These are phyloP conservation scores for Thunnus albacares DNA, from an alignment of 2,797 vertebrate genomes.

Conservation along the genomic window DNA sequence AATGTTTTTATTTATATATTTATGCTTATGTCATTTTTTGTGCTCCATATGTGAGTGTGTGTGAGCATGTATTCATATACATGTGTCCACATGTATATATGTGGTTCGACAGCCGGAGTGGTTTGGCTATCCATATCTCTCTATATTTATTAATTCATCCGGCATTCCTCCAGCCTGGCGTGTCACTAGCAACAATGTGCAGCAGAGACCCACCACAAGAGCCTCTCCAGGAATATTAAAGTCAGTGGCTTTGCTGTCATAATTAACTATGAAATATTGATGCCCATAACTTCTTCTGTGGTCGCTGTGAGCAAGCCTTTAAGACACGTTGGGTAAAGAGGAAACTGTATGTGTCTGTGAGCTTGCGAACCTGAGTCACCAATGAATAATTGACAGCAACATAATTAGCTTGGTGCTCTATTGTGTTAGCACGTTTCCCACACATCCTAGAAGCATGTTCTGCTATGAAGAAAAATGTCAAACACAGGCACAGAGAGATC, in stretches of 20 bases:
- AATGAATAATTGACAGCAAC: slow-evolving; percentile 85
- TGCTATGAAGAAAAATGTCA: slow-evolving; percentile 68
- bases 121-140: slow-evolving; percentile 57
- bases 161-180: slow-evolving; percentile 45
- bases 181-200: slow-evolving; percentile 66
- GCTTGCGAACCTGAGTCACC: slow-evolving; percentile 73
- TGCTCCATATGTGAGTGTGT: neutral
- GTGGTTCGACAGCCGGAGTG: slow-evolving; percentile 11
- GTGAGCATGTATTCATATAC: neutral
- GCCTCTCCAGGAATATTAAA: slow-evolving; percentile 78
- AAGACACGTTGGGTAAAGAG: slow-evolving; percentile 64
- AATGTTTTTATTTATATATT: too few species aligned
- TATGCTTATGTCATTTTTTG: too few species aligned
- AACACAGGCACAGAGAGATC: slow-evolving; percentile 55
- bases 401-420: slow-evolving; percentile 81
- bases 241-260: slow-evolving; percentile 78
- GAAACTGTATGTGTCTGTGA: slow-evolving; percentile 69
- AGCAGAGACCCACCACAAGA: slow-evolving; percentile 42
- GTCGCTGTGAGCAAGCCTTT: slow-evolving; percentile 70
- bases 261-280: slow-evolving; percentile 88
- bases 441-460: slow-evolving; percentile 73
- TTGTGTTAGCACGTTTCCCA: slow-evolving; percentile 75
- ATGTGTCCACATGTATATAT: neutral
- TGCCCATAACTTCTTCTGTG: slow-evolving; percentile 78
- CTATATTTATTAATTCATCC: slow-evolving; percentile 73